Percentiles rank a stretch among this genome's conserved stretches.
phyloP scores from a whole-genome alignment of 2,888 invertebrate species.

The Microplitis deprimator region DNA sequence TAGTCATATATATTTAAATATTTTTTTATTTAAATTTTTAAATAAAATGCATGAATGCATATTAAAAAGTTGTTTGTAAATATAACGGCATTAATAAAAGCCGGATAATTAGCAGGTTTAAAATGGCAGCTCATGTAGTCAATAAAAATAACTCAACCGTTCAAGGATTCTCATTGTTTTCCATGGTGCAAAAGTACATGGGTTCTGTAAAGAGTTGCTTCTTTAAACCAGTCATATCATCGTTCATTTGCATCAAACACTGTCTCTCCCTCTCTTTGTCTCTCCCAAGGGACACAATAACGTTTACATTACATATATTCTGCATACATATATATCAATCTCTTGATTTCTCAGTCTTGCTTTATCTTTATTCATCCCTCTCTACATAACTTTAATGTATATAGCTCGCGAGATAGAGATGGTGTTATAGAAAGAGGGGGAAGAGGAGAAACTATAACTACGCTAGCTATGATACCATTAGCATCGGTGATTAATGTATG shows the following conservation, averaged over 20 bases:
- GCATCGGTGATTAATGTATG: slow-evolving; percentile 70
- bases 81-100: slow-evolving; percentile 33
- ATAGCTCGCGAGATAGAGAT: slow-evolving; percentile 21
- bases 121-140: slow-evolving; percentile 40
- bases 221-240: neutral
- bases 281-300: slow-evolving; percentile 31
- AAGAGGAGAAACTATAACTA: slow-evolving; percentile 49
- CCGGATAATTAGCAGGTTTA: slow-evolving; percentile 38
- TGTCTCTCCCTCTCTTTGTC: slow-evolving; percentile 36
- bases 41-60: slow-evolving; percentile 2
- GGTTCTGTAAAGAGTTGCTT: slow-evolving; percentile 14
- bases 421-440: slow-evolving; percentile 37
- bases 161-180: slow-evolving; percentile 39
- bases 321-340: neutral
- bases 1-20: neutral
- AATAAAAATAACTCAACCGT: slow-evolving; percentile 40
- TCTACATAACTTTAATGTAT: slow-evolving; percentile 6
- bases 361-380: slow-evolving; percentile 21
- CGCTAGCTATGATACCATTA: slow-evolving; percentile 68
- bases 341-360: slow-evolving; percentile 7
- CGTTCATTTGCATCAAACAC: slow-evolving; percentile 38
- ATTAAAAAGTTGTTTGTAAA: slow-evolving; percentile 7
- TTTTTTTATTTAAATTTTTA: neutral
- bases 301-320: slow-evolving; percentile 19
- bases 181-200: slow-evolving; percentile 32